These are phyloP conservation scores for Xanthostigma xanthostigma DNA, from an alignment of 2,888 invertebrate genomes.

Conservation along the genomic window DNA sequence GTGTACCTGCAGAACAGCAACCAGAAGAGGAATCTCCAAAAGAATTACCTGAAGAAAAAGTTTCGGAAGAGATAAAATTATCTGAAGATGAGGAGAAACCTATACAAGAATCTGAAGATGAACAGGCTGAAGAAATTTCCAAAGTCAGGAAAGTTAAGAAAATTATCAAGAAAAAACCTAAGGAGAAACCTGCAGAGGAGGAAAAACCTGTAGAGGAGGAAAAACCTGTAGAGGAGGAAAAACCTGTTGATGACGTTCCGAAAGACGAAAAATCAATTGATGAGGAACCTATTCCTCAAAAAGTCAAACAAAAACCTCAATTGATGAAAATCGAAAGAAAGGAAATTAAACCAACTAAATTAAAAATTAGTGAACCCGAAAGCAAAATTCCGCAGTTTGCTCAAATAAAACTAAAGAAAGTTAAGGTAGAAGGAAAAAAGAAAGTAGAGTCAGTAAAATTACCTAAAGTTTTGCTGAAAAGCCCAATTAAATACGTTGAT, in stretches of 20 bases:
- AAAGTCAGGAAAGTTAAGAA: constrained; percentile 9
- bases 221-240: constrained; percentile 10
- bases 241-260: constrained; percentile 1
- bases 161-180: constrained; percentile 8
- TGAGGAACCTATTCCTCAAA: constrained; percentile 9
- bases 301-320: constrained; percentile 18
- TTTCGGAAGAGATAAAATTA: constrained; percentile 11
- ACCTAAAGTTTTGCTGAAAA: constrained; percentile 32
- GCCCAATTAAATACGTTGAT: constrained; percentile 33
- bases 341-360: constrained; percentile 36
- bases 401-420: constrained; percentile 49
- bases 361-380: constrained; percentile 38
- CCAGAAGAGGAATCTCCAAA: constrained; percentile 14
- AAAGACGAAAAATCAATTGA: constrained; percentile 9
- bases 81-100: constrained; percentile 11
- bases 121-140: constrained; percentile 16
- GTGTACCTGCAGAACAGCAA: constrained; percentile 13
- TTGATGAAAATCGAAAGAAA: constrained; percentile 42
- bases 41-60: constrained; percentile 15
- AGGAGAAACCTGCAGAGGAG: constrained; percentile 6
- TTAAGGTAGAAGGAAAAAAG: constrained; percentile 32
- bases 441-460: constrained; percentile 22
- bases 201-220: constrained; percentile 12
- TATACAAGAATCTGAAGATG: constrained; percentile 20
- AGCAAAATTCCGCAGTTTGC: constrained; percentile 39